These are phyloP conservation scores for Heliconius sara DNA, from an alignment of 2,888 invertebrate species.

Conservation along the genomic window DNA sequence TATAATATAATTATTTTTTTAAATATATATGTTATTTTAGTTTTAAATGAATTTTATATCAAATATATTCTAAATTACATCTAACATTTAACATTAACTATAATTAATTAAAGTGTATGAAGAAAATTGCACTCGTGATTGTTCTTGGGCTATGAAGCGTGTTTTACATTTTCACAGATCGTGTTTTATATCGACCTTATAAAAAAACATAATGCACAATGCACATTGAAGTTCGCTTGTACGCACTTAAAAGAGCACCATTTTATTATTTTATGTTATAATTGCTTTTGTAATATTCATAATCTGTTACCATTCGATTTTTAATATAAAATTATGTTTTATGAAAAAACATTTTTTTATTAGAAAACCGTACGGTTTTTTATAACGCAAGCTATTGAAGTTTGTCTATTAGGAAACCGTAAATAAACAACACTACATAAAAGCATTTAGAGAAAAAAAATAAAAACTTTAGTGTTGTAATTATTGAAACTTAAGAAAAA, in stretches of 20 bases:
- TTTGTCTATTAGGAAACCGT: no score
- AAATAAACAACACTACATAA: no score
- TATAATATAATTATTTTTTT: no score
- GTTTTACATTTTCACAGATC: slow-evolving; percentile 19
- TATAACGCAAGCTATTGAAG: no score
- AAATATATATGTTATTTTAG: no score
- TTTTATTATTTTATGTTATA: not conserved
- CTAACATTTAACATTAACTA: slow-evolving; percentile 8
- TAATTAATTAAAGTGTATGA: not conserved
- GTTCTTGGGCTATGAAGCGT: slow-evolving; percentile 19
- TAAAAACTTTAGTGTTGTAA: no score
- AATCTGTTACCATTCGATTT: not conserved
- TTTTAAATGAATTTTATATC: not conserved
- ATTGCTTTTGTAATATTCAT: not conserved
- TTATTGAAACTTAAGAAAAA: no score
- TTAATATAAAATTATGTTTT: no score
- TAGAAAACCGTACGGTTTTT: no score
- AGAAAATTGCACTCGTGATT: slow-evolving; percentile 2
- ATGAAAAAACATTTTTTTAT: no score
- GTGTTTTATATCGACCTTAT: slow-evolving; percentile 1
- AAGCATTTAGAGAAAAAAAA: no score
- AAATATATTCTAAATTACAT: not conserved
- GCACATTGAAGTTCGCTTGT: not conserved
- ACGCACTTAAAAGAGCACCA: not conserved
- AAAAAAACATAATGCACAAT: not conserved